A percentile compares a stretch with the other conserved stretches of the same genome.
Evolutionary conservation across 2,888 invertebrate genomes (phyloP).

Genomic region (Drosophila longiperda): DNA sequence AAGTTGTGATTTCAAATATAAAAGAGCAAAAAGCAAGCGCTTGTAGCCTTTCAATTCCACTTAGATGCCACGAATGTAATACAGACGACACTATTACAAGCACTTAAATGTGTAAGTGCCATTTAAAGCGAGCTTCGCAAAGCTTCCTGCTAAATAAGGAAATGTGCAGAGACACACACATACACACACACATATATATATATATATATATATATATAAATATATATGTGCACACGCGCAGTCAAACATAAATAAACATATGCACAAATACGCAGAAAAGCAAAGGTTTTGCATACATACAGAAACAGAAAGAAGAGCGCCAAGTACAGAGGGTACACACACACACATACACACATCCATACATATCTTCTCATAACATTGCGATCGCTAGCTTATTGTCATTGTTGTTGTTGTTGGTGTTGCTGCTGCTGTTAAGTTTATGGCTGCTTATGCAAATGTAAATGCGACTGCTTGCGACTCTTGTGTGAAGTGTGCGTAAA

Average conservation of each 20-base stretch:
- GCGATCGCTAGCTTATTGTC: constrained; percentile 37
- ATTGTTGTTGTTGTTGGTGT: constrained; percentile 19
- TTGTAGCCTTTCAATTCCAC: neutral
- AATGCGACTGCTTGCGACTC: constrained; percentile 54
- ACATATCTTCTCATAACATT: constrained; percentile 37
- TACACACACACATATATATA: neutral
- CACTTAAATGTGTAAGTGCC: constrained; percentile 22
- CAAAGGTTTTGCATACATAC: constrained; percentile 39
- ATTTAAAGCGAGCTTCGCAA: constrained; percentile 36
- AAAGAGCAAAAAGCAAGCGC: neutral
- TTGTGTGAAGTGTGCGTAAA: constrained; percentile 72
- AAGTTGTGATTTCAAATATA: neutral
- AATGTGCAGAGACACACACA: constrained; percentile 27
- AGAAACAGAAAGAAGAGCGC: constrained; percentile 16
- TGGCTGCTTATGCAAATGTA: constrained; percentile 78
- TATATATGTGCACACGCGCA: neutral
- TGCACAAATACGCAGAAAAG: constrained; percentile 34
- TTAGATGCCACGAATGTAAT: neutral
- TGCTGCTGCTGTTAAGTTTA: constrained; percentile 58
- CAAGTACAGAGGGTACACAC: constrained; percentile 42
- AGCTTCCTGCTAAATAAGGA: constrained; percentile 55
- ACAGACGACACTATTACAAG: constrained; percentile 22
- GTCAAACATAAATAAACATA: constrained; percentile 1
- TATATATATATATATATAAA: neutral
- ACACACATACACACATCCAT: neutral